phyloP scores from a whole-genome alignment of 2,113 vertebrate genomes.

The Ageneiosus marmoratus region DNA sequence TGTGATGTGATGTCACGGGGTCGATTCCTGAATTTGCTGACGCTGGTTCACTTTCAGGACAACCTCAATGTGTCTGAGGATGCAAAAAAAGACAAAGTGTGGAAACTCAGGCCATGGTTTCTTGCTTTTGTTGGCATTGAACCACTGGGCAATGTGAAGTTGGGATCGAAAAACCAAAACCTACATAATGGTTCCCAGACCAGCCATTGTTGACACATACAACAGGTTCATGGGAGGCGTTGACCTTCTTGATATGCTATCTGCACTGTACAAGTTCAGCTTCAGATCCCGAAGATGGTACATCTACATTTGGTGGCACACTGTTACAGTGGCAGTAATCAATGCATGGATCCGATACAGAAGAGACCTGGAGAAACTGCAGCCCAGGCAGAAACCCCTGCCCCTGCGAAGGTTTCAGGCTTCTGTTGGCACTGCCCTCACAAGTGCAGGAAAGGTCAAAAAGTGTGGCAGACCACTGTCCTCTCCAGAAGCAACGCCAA shows the following conservation, averaged over 20 bases:
- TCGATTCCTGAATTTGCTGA: slow-evolving; percentile 43
- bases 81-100: no score
- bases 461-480: slow-evolving; percentile 29
- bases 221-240: slow-evolving; percentile 42
- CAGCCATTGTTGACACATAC: slow-evolving; percentile 30
- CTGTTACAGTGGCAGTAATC: slow-evolving; percentile 40
- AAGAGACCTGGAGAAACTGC: slow-evolving; percentile 26
- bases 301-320: no score
- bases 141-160: neutral
- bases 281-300: slow-evolving; percentile 37
- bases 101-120: no score
- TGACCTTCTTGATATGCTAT: slow-evolving; percentile 35
- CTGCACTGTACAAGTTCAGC: slow-evolving; percentile 32
- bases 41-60: no score
- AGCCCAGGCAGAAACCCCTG: slow-evolving; percentile 26
- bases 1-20: slow-evolving; percentile 37
- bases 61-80: no score
- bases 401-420: slow-evolving; percentile 42
- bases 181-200: slow-evolving; percentile 9
- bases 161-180: no score
- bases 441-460: slow-evolving; percentile 37
- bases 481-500: slow-evolving; percentile 19
- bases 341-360: slow-evolving; percentile 44
- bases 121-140: slow-evolving; percentile 33
- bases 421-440: slow-evolving; percentile 32